Evolutionary conservation across 1,140 invertebrate genomes (phyloP), one percentile per base, ranked within the genome.

Genomic region (Drosophila nasuta): DNA sequence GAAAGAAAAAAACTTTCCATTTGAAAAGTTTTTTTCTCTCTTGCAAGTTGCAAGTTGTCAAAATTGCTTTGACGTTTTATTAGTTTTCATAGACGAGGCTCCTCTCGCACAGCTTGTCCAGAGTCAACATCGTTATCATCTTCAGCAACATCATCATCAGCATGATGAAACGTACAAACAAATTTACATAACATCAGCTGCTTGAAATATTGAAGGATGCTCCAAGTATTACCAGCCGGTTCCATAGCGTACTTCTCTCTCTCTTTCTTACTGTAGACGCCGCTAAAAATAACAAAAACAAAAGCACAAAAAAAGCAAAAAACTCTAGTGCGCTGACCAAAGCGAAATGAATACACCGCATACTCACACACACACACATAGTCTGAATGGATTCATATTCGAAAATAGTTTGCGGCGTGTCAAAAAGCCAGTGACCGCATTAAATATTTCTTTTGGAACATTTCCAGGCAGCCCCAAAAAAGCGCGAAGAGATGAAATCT

Each of bases 31-130:
- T 68, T 73, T 75, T 51, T 41, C 20, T 38, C 38, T 43, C n/a
- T 13, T 71, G 59, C 72, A 76, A 82, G 63, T 79, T 82, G 80
- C 69, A 68, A 74, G 82, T 88, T 87, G 82, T 82, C 77, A 75
- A 82, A 87, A 88, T 80, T 88, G 83, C 83, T 83, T 82, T 88
- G 83, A 88, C 82, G 83, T 87, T 88, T 87, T 87, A 87, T 87
- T 87, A 87, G 83, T 88, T 87, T 87, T 67, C 51, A 79, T 43
- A 43, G 41, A 65, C 69, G 28, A 57, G 25, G 52, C 56, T 54
- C 8, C 20, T 25, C 20, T 25, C 20, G 20, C 20, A 41, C 38
- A 33, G 57, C 56, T 28, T 33, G 35, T 10, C 7, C 10, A 38
- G 35, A 77, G 54, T 66, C 67, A 48, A 49, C 65, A 65, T 59